These are phyloP conservation scores for Philopotamus ludificatus DNA, from an alignment of 1,140 invertebrate species.

Conservation along the genomic window DNA sequence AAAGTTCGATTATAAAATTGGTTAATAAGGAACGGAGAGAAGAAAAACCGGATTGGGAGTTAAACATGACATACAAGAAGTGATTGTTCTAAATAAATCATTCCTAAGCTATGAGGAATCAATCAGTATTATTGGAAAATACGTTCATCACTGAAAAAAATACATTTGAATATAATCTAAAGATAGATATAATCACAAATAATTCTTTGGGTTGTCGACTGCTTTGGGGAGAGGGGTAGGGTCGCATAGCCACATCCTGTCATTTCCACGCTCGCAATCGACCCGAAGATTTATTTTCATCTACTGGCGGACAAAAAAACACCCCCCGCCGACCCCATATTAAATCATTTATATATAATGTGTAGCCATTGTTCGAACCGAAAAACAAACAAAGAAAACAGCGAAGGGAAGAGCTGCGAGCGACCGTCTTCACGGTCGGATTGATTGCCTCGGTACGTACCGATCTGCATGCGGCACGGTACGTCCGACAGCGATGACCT, in stretches of 20 bases:
- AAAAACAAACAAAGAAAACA: constrained; percentile 39
- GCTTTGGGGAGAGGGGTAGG: constrained; percentile 4
- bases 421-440: constrained; percentile 21
- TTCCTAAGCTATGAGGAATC: too few species aligned
- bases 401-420: constrained; percentile 32
- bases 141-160: too few species aligned
- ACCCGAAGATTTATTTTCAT: constrained; percentile 41
- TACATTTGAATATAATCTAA: too few species aligned
- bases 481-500: too few species aligned
- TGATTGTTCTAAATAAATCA: too few species aligned
- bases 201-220: neutral
- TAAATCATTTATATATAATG: constrained; percentile 43
- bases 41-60: too few species aligned
- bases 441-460: constrained; percentile 23
- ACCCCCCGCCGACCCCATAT: constrained; percentile 29
- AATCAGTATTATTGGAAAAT: too few species aligned
- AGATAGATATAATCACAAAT: too few species aligned
- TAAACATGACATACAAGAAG: too few species aligned
- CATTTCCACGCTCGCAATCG: constrained; percentile 40
- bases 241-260: constrained; percentile 39
- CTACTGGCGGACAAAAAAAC: constrained; percentile 22
- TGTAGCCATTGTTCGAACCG: constrained; percentile 39
- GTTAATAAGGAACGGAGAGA: too few species aligned
- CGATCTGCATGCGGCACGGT: neutral
- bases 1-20: too few species aligned